A percentile compares a stretch with the other conserved stretches of the same genome.
phyloP scores from a whole-genome alignment of 2,113 vertebrate species.

The Scytalopus superciliaris region DNA sequence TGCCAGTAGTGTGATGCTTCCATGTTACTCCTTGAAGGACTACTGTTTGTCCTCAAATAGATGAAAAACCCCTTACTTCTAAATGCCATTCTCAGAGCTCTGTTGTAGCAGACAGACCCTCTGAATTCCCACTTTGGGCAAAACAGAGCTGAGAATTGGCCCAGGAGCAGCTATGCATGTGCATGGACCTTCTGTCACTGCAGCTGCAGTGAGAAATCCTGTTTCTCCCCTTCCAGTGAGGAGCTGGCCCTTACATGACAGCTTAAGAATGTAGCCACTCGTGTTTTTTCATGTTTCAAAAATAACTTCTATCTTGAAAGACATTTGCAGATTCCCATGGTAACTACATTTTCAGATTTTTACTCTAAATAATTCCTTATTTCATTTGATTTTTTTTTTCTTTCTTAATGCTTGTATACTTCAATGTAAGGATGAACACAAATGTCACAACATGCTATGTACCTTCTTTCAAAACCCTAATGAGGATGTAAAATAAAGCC shows the following conservation, averaged over 20 bases:
- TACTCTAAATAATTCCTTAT: not conserved
- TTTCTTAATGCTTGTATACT: not conserved
- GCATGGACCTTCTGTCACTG: not conserved
- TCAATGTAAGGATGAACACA: not conserved
- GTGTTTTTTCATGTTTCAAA: not conserved
- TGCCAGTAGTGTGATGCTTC: not conserved
- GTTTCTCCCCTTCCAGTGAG: not conserved
- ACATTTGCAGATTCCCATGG: not conserved
- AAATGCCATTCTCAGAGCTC: not conserved
- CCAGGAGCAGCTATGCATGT: not conserved
- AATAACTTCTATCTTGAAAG: not conserved
- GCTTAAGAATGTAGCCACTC: not conserved
- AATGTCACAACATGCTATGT: not conserved
- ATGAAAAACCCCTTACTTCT: not conserved
- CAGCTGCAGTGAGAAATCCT: not conserved
- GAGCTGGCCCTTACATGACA: not conserved
- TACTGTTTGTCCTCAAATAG: not conserved
- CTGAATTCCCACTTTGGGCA: not conserved
- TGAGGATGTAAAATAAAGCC: not conserved
- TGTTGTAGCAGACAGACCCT: not conserved
- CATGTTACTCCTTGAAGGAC: not conserved
- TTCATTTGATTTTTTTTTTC: not conserved
- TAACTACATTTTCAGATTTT: not conserved
- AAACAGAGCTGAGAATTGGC: not conserved
- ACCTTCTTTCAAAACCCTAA: not conserved